These are phyloP conservation scores for Serrognathus titanus DNA, from an alignment of 2,888 invertebrate species.

Conservation along the genomic window DNA sequence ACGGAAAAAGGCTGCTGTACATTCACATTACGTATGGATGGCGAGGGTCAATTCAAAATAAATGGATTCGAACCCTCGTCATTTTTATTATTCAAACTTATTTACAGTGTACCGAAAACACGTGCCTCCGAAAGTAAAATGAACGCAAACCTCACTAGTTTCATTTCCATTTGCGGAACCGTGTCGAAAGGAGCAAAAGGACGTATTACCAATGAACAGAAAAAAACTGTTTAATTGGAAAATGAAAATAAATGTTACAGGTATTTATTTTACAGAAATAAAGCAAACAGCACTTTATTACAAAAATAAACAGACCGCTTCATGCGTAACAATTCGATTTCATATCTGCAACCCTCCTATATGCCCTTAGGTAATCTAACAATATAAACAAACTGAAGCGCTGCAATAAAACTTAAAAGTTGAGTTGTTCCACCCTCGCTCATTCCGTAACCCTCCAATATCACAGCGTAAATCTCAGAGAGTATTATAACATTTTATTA, in stretches of 20 bases:
- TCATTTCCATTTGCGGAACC: too few species aligned
- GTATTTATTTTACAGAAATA: conserved; percentile 2
- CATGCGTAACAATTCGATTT: conserved; percentile 11
- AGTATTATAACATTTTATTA: too few species aligned
- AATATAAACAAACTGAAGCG: conserved; percentile 6
- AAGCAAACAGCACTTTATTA: conserved; percentile 11
- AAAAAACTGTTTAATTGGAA: not conserved
- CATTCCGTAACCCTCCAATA: not conserved
- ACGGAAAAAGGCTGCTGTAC: too few species aligned
- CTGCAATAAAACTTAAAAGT: not conserved
- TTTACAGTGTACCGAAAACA: too few species aligned
- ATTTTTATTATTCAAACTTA: too few species aligned
- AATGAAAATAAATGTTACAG: not conserved
- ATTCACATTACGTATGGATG: too few species aligned
- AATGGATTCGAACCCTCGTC: too few species aligned
- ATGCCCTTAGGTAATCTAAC: conserved; percentile 9
- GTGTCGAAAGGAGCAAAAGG: too few species aligned
- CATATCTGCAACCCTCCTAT: conserved; percentile 1
- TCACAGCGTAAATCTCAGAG: not conserved
- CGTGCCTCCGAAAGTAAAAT: too few species aligned
- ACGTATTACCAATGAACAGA: too few species aligned
- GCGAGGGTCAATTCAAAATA: too few species aligned
- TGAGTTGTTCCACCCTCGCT: not conserved
- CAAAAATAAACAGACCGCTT: conserved; percentile 7
- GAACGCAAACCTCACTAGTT: too few species aligned